Evolutionary conservation across 2,113 vertebrate genomes (phyloP).

Genomic region (Mustela nigripes): DNA sequence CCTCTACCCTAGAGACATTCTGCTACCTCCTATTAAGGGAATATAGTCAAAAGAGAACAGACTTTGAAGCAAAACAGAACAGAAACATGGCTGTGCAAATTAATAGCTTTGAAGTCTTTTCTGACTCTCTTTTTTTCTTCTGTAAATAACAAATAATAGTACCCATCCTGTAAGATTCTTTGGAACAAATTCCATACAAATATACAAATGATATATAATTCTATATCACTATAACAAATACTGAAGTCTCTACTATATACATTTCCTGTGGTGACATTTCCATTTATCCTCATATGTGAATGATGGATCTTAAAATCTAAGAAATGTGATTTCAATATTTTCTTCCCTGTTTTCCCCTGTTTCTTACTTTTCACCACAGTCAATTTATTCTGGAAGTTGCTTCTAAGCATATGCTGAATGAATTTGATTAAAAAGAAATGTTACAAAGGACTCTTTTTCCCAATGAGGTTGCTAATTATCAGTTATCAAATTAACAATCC

Average conservation of each 20-base stretch:
- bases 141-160: conserved; percentile 43
- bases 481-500: background rate
- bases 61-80: conserved; percentile 12
- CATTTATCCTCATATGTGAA: conserved; percentile 28
- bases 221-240: background rate
- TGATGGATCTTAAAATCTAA: conserved; percentile 27
- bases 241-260: background rate
- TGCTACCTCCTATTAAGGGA: background rate
- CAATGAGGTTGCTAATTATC: background rate
- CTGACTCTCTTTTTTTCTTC: background rate
- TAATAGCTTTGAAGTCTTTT: background rate
- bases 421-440: conserved; percentile 30
- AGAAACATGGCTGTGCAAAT: background rate
- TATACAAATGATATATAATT: conserved; percentile 10
- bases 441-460: background rate
- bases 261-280: background rate
- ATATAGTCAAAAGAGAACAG: background rate
- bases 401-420: background rate
- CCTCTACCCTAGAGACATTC: background rate
- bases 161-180: background rate
- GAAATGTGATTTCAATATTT: background rate
- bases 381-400: conserved; percentile 26
- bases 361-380: background rate
- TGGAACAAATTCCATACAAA: conserved; percentile 16
- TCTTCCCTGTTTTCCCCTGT: background rate